phyloP scores from a whole-genome alignment of 2,797 vertebrate species.

The Enteromius radiatus region DNA sequence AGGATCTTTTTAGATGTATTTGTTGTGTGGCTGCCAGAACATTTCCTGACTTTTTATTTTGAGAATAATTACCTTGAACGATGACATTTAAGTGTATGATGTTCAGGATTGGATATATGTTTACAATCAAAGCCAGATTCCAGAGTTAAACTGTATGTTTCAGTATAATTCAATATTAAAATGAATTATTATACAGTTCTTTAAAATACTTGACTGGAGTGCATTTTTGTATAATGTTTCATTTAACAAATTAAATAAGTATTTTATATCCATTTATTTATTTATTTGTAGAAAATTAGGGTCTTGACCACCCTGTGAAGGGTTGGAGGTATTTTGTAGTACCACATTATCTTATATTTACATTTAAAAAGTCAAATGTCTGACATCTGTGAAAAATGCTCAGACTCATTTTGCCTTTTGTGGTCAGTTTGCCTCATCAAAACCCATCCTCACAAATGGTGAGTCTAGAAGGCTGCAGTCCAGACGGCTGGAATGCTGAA shows the following conservation, averaged over 20 bases:
- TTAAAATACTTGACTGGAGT: background rate
- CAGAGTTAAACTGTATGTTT: background rate
- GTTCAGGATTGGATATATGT: background rate
- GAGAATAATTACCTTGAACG: background rate
- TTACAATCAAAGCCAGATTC: background rate
- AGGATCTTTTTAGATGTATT: constrained; percentile 57
- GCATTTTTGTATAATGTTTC: background rate
- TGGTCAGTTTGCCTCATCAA: constrained; percentile 13
- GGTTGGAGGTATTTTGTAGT: background rate
- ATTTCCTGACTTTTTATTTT: constrained; percentile 15
- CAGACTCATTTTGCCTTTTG: constrained; percentile 6
- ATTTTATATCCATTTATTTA: background rate
- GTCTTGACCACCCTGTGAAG: background rate
- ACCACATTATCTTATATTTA: background rate
- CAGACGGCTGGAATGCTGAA: background rate
- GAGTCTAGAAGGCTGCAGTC: background rate
- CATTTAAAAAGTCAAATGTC: constrained; percentile 3
- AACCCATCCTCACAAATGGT: constrained; percentile 8
- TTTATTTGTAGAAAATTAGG: background rate
- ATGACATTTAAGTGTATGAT: background rate
- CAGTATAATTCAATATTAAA: background rate
- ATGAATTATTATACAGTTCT: background rate
- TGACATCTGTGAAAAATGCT: background rate
- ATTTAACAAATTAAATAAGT: background rate
- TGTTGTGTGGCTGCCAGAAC: background rate